These are phyloP conservation scores for Poeciliopsis occidentalis DNA, from an alignment of 2,113 vertebrate genomes.

Conservation along the genomic window DNA sequence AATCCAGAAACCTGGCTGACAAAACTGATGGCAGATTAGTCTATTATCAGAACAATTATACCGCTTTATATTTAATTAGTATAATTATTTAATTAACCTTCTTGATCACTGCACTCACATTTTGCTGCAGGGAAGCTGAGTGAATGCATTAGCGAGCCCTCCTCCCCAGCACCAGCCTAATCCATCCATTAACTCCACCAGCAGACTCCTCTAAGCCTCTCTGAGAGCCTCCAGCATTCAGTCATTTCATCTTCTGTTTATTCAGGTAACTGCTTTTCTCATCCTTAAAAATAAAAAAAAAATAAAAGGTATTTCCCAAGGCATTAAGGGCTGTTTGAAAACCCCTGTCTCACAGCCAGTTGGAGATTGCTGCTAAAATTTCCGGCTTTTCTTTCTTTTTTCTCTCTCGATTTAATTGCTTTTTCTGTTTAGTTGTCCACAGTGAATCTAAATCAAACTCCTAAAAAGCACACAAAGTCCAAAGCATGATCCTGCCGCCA, in stretches of 20 bases:
- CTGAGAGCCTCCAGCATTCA: background rate
- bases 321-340: background rate
- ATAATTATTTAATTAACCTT: slow-evolving; percentile 1
- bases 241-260: background rate
- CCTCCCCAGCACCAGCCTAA: background rate
- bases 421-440: background rate
- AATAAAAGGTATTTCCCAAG: background rate
- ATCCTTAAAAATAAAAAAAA: background rate
- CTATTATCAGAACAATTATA: background rate
- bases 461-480: background rate
- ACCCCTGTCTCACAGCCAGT: background rate
- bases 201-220: background rate
- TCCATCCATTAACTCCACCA: background rate
- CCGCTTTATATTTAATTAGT: background rate
- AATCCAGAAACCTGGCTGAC: background rate
- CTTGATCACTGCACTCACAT: background rate
- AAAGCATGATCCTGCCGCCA: no score
- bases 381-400: background rate
- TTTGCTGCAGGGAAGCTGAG: background rate
- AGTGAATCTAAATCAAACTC: background rate
- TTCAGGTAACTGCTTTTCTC: slow-evolving; percentile 8
- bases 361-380: background rate
- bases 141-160: background rate
- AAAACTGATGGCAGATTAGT: background rate
- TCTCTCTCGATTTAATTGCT: background rate